Conservation (phyloP, 2,888 invertebrate species). For the Caenorhabditis macrosperma region DNA sequence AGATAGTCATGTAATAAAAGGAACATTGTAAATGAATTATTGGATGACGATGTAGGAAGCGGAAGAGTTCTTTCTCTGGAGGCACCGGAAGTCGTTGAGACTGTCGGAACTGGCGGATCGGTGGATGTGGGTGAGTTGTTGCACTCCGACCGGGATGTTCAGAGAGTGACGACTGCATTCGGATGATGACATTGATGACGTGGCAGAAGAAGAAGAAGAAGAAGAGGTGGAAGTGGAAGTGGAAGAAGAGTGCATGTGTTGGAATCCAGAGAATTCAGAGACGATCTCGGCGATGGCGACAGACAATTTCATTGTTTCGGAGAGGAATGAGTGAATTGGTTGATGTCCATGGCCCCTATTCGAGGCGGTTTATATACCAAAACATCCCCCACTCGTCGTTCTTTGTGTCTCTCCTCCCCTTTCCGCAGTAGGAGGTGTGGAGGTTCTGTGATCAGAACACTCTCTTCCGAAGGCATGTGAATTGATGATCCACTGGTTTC, state of each 20-base stretch:
- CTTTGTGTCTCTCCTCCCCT: neutral
- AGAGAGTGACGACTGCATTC: constrained; percentile 24
- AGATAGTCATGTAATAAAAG: neutral
- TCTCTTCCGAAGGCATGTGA: neutral
- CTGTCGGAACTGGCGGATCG: constrained; percentile 15
- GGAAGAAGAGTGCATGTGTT: constrained; percentile 20
- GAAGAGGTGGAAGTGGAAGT: constrained; percentile 9
- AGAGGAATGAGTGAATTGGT: neutral
- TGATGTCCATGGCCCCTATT: neutral
- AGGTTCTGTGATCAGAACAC: constrained; percentile 2
- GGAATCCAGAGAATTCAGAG: constrained; percentile 42
- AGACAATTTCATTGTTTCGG: constrained; percentile 32
- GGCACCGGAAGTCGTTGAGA: constrained; percentile 22
- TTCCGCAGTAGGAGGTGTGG: neutral
- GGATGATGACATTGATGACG: no score
- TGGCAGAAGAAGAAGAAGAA: constrained; percentile 11
- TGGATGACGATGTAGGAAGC: constrained; percentile 24
- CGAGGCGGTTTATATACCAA: neutral
- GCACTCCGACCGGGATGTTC: constrained; percentile 31
- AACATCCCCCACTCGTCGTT: neutral
- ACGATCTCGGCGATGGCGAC: constrained; percentile 40
- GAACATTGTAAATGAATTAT: no score
- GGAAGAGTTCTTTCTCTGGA: constrained; percentile 18
- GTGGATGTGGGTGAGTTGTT: neutral
- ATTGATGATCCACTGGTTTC: neutral